Conservation (phyloP, 2,888 invertebrate species). For the Sphinx pinastri region DNA sequence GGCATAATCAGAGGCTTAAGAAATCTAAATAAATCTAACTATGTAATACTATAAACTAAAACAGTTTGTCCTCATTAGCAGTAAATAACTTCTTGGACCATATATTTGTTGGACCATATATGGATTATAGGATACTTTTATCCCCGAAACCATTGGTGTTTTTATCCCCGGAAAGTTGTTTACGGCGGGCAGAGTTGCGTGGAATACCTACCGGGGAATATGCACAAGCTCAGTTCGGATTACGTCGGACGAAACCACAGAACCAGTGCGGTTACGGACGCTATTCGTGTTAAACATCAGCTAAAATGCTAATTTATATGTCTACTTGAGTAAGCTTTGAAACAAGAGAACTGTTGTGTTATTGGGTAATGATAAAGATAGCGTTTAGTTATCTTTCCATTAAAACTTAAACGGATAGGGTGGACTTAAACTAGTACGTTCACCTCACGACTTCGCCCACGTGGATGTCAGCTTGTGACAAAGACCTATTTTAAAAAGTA, state of each 20-base stretch:
- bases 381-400: not conserved
- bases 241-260: slow-evolving; percentile 8
- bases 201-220: not conserved
- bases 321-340: not conserved
- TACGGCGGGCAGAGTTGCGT: not conserved
- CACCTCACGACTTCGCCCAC: too few species aligned
- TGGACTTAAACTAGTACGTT: too few species aligned
- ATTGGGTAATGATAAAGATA: not conserved
- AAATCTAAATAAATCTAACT: not conserved
- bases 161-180: not conserved
- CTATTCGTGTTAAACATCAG: not conserved
- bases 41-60: too few species aligned
- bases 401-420: too few species aligned
- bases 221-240: not conserved
- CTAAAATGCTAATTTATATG: slow-evolving; percentile 8
- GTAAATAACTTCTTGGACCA: too few species aligned
- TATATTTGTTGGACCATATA: too few species aligned
- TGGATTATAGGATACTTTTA: too few species aligned
- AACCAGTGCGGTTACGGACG: slow-evolving; percentile 10
- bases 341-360: not conserved
- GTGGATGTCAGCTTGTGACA: too few species aligned
- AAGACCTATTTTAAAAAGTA: too few species aligned
- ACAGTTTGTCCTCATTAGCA: too few species aligned
- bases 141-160: not conserved
- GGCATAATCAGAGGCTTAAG: not conserved